These are phyloP conservation scores for Buphagus erythrorhynchus DNA, from an alignment of 2,797 vertebrate genomes.

Conservation along the genomic window DNA sequence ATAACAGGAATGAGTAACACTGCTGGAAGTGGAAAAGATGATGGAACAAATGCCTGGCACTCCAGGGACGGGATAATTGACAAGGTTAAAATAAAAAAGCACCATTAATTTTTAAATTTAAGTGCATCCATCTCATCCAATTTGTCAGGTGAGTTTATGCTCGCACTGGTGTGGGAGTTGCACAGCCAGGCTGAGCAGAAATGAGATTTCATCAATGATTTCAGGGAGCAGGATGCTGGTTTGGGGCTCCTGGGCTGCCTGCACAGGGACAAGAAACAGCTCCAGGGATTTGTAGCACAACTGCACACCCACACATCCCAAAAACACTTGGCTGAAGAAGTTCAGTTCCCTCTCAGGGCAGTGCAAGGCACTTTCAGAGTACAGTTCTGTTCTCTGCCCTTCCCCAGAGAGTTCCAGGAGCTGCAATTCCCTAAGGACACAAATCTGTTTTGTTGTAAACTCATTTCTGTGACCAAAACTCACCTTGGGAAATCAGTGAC, in stretches of 20 bases:
- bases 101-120: not conserved
- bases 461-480: not conserved
- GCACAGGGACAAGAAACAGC: not conserved
- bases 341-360: not conserved
- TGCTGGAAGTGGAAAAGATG: not conserved
- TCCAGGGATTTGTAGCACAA: not conserved
- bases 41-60: not conserved
- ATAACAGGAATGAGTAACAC: not conserved
- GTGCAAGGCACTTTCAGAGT: not conserved
- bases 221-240: not conserved
- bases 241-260: not conserved
- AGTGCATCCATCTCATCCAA: not conserved
- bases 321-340: not conserved
- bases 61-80: not conserved
- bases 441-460: accelerated
- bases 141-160: not conserved
- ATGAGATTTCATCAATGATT: not conserved
- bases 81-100: not conserved
- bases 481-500: not conserved
- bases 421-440: not conserved
- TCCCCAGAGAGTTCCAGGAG: not conserved
- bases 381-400: not conserved
- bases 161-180: not conserved
- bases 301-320: not conserved
- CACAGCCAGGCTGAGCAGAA: not conserved